A percentile compares a stretch with the other conserved stretches of the same genome.
These are phyloP conservation scores for Calameuta pallipes DNA, from an alignment of 2,888 invertebrate genomes.

Conservation along the genomic window DNA sequence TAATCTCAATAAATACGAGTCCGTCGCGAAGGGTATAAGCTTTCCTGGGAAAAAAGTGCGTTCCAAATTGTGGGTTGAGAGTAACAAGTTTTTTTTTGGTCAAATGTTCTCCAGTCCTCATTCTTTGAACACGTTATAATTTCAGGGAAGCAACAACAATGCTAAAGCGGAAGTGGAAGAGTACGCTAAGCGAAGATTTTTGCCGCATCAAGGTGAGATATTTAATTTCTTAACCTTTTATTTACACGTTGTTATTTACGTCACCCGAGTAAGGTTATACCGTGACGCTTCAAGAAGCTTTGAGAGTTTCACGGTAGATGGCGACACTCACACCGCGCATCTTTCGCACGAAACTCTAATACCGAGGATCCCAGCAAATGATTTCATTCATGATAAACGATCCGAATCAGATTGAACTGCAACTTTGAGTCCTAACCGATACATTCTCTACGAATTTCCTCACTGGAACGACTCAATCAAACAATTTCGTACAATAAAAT, in stretches of 20 bases:
- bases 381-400: slow-evolving; percentile 7
- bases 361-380: not conserved
- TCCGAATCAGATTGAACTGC: not conserved
- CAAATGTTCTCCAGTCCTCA: not conserved
- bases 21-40: slow-evolving; percentile 59
- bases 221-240: slow-evolving; percentile 12
- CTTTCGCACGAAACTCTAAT: too few relatives aligned
- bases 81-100: too few relatives aligned
- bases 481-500: too few relatives aligned
- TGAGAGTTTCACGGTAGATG: slow-evolving; percentile 34
- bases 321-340: slow-evolving; percentile 31
- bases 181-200: slow-evolving; percentile 39
- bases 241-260: not conserved
- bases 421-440: too few relatives aligned
- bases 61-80: slow-evolving; percentile 10
- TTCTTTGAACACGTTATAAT: slow-evolving; percentile 6
- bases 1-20: slow-evolving; percentile 75
- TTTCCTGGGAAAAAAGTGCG: slow-evolving; percentile 53
- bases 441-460: too few relatives aligned
- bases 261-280: slow-evolving; percentile 28
- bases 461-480: too few relatives aligned
- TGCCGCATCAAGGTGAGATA: slow-evolving; percentile 56
- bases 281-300: slow-evolving; percentile 10
- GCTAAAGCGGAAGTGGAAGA: slow-evolving; percentile 26
- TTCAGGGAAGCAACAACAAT: slow-evolving; percentile 27